A percentile compares a stretch with the other conserved stretches of the same genome.
Evolutionary conservation across 2,113 vertebrate genomes (phyloP).

Genomic region (Bubo blakistoni): DNA sequence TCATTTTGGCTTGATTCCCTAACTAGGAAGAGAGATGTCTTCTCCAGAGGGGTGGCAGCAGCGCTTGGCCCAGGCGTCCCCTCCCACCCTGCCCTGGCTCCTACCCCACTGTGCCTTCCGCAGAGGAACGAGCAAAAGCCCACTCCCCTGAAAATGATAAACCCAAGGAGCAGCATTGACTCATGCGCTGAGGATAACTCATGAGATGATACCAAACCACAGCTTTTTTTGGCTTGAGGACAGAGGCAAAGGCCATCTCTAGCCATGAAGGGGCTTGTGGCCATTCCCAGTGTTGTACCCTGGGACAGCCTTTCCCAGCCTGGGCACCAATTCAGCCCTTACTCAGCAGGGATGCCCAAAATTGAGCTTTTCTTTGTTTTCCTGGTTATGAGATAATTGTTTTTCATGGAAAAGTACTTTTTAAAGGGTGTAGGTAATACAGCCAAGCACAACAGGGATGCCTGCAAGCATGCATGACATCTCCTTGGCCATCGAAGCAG

Average conservation of each 20-base stretch:
- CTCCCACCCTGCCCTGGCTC: background rate
- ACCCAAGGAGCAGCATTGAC: background rate
- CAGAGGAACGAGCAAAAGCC: background rate
- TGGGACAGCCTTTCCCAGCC: background rate
- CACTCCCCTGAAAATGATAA: background rate
- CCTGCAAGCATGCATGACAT: fast-evolving
- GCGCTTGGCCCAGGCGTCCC: fast-evolving
- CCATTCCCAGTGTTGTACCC: background rate
- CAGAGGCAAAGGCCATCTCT: background rate
- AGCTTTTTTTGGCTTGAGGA: background rate
- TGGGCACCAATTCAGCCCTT: background rate
- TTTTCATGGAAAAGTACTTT: background rate
- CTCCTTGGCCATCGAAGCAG: background rate
- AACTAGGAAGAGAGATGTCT: background rate
- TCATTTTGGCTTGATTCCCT: background rate
- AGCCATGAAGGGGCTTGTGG: background rate
- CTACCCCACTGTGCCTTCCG: fast-evolving
- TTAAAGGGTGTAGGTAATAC: background rate
- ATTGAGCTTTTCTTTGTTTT: background rate
- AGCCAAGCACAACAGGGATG: background rate
- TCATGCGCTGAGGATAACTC: background rate
- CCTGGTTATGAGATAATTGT: fast-evolving
- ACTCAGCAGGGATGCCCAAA: background rate
- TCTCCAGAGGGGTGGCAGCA: background rate
- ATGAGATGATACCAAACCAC: background rate